Percentiles rank a stretch among this genome's conserved stretches.
Conservation (phyloP, 2,888 invertebrate genomes). For the Drosophila robusta region DNA sequence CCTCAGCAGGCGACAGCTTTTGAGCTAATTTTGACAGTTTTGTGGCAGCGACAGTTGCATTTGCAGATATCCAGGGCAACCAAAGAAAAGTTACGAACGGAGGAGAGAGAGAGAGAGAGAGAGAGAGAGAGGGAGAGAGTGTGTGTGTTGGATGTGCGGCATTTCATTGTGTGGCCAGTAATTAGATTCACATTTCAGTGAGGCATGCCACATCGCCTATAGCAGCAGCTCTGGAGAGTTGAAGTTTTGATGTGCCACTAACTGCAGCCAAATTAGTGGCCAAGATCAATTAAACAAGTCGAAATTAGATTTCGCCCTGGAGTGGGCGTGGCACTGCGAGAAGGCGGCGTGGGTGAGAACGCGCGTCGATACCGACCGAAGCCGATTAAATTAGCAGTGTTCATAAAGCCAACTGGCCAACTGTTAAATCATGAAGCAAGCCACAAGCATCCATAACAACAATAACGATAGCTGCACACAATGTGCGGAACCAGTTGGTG, state of each 20-base stretch:
- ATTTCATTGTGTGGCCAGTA: conserved; percentile 65
- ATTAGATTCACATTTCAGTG: conserved; percentile 69
- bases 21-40: conserved; percentile 70
- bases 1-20: conserved; percentile 44
- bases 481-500: not conserved
- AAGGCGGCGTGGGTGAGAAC: not conserved
- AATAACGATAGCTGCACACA: conserved; percentile 63
- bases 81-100: conserved; percentile 57
- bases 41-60: conserved; percentile 58
- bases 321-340: not conserved
- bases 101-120: not conserved
- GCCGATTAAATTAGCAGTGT: conserved; percentile 79
- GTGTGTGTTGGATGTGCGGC: conserved; percentile 22
- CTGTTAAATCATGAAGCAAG: conserved; percentile 70
- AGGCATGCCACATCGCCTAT: conserved; percentile 5
- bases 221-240: conserved; percentile 37
- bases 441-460: conserved; percentile 62
- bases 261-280: conserved; percentile 61
- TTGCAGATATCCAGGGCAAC: conserved; percentile 70
- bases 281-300: conserved; percentile 60
- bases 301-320: conserved; percentile 44
- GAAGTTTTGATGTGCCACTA: conserved; percentile 45
- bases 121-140: not conserved
- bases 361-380: conserved; percentile 37
- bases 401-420: conserved; percentile 70